A percentile compares a stretch with the other conserved stretches of the same genome.
Conservation (phyloP, 2,113 vertebrate genomes). For the Psilopogon haemacephalus region DNA sequence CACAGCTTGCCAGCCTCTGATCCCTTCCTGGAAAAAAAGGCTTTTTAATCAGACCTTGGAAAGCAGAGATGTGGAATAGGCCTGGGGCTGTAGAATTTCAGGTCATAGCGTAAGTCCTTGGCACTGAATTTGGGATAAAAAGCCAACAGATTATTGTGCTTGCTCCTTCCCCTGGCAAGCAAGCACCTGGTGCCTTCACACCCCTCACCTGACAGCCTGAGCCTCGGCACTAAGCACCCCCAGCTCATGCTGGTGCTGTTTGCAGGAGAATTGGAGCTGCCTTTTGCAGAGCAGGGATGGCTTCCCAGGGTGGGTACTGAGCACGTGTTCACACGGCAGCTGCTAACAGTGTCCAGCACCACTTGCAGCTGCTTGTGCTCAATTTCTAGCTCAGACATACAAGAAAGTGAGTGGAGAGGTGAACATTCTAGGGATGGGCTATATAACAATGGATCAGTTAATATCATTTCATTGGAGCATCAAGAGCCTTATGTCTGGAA, state of each 20-base stretch:
- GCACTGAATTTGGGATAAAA: constrained; percentile 22
- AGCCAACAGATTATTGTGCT: neutral
- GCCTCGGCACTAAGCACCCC: neutral
- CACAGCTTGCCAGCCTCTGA: neutral
- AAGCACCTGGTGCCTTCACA: neutral
- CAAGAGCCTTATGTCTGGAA: too few relatives aligned
- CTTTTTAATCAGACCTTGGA: neutral
- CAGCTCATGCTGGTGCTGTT: constrained; percentile 6
- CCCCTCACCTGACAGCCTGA: neutral
- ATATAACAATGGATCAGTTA: too few relatives aligned
- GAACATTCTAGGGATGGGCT: too few relatives aligned
- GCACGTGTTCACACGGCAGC: neutral
- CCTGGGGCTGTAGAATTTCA: neutral
- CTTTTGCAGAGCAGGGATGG: neutral
- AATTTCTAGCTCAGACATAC: too few relatives aligned
- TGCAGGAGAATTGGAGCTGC: neutral
- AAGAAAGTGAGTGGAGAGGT: too few relatives aligned
- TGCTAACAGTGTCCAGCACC: neutral
- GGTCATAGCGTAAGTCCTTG: neutral
- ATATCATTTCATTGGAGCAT: too few relatives aligned
- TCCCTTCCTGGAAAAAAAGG: neutral
- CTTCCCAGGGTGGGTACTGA: neutral
- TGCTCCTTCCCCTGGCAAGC: neutral
- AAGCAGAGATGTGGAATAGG: neutral
- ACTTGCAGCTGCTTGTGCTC: too few relatives aligned